phyloP scores from a whole-genome alignment of 2,888 invertebrate genomes.

The Drosophila mulleri region DNA sequence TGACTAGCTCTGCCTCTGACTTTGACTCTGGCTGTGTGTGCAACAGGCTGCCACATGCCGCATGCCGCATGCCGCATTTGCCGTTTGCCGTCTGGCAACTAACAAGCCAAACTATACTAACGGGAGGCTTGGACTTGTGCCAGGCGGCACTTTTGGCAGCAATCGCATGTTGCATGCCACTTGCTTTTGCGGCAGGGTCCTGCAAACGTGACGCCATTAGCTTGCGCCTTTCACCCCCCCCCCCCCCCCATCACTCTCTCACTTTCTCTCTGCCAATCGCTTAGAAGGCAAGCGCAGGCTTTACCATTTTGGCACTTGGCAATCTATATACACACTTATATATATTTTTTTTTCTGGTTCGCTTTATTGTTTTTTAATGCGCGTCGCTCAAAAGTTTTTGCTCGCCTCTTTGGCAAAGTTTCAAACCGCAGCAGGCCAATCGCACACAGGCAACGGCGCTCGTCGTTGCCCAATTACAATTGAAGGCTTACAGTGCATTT shows the following conservation, averaged over 20 bases:
- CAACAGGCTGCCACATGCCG: constrained; percentile 67
- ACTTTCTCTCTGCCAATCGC: constrained; percentile 16
- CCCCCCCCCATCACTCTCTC: not conserved
- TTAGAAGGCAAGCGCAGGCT: constrained; percentile 29
- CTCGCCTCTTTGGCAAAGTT: constrained; percentile 68
- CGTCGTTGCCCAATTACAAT: constrained; percentile 73
- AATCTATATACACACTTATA: constrained; percentile 43
- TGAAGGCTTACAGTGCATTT: constrained; percentile 83
- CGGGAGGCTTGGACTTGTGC: constrained; percentile 74
- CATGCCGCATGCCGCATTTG: constrained; percentile 23
- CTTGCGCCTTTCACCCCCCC: constrained; percentile 56
- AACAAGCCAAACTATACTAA: constrained; percentile 78
- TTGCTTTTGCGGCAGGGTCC: constrained; percentile 66
- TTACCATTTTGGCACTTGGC: constrained; percentile 60
- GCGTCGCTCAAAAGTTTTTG: constrained; percentile 61
- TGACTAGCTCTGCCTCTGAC: constrained; percentile 23
- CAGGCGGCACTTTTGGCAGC: constrained; percentile 83
- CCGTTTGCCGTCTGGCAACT: constrained; percentile 54
- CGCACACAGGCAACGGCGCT: constrained; percentile 16
- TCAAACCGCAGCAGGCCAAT: constrained; percentile 61
- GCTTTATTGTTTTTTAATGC: constrained; percentile 77
- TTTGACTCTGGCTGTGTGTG: constrained; percentile 31
- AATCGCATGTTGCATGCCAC: constrained; percentile 84
- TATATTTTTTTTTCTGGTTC: constrained; percentile 35
- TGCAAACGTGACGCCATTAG: constrained; percentile 84